A percentile compares a stretch with the other conserved stretches of the same genome.
These are phyloP conservation scores for Idaea biselata DNA, from an alignment of 2,888 invertebrate genomes.

Conservation along the genomic window DNA sequence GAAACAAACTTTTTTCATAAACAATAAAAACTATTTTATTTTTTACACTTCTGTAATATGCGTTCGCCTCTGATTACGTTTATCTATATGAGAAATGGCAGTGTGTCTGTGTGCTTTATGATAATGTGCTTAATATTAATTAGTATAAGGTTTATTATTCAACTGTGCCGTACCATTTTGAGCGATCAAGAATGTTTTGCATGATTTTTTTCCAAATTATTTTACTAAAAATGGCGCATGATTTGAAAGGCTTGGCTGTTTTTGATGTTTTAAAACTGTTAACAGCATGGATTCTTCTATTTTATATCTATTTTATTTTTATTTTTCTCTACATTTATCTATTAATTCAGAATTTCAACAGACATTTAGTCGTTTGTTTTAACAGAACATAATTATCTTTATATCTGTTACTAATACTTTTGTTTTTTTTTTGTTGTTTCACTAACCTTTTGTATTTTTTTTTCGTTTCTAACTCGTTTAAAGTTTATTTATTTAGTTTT, in stretches of 20 bases:
- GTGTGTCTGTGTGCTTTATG: background rate
- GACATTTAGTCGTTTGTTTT: background rate
- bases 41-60: background rate
- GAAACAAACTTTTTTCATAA: no score
- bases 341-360: background rate
- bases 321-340: no score
- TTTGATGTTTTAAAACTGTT: background rate
- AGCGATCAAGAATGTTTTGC: slow-evolving; percentile 58
- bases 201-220: slow-evolving; percentile 8
- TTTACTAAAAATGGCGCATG: slow-evolving; percentile 24
- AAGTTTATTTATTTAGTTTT: no score
- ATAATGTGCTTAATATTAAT: slow-evolving; percentile 24
- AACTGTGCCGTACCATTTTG: slow-evolving; percentile 51
- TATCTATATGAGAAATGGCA: background rate
- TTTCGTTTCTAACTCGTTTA: no score
- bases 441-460: no score
- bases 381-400: background rate
- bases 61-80: slow-evolving; percentile 1
- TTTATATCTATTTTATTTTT: background rate
- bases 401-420: no score
- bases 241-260: slow-evolving; percentile 4
- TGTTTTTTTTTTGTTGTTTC: no score
- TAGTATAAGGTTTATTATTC: slow-evolving; percentile 31
- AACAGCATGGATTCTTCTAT: background rate
- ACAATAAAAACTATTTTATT: no score